These are phyloP conservation scores for Cylloceria caligata DNA, from an alignment of 2,888 invertebrate species.

Conservation along the genomic window DNA sequence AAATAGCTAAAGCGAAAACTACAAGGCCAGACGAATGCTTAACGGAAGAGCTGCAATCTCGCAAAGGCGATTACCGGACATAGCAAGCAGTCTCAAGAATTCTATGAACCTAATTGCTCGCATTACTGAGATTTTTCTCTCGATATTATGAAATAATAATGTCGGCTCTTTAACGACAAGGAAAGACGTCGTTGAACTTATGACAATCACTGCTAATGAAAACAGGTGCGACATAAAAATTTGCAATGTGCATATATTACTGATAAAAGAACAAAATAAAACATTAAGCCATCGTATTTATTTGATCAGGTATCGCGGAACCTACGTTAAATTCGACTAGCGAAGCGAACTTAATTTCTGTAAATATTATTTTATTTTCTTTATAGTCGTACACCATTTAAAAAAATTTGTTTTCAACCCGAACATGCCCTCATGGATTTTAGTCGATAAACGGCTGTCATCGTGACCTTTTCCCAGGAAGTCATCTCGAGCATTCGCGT, in stretches of 20 bases:
- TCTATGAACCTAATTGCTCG: slow-evolving; percentile 8
- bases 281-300: background rate
- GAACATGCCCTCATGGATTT: background rate
- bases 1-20: background rate
- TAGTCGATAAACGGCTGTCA: background rate
- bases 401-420: background rate
- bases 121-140: background rate
- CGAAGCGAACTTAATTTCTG: background rate
- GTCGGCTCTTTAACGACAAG: background rate
- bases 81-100: background rate
- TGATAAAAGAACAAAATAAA: background rate
- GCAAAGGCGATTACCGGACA: slow-evolving; percentile 34
- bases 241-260: background rate
- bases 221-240: slow-evolving; percentile 1
- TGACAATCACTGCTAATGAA: background rate
- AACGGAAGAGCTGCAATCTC: slow-evolving; percentile 32
- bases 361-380: background rate
- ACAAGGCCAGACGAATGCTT: slow-evolving; percentile 39
- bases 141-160: slow-evolving; percentile 7
- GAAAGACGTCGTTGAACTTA: background rate
- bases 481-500: background rate
- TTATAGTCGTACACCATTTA: background rate
- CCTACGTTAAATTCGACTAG: background rate
- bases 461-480: background rate
- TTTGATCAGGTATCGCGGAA: background rate